Conservation (phyloP, 2,113 vertebrate genomes). For the Fukomys damarensis region DNA sequence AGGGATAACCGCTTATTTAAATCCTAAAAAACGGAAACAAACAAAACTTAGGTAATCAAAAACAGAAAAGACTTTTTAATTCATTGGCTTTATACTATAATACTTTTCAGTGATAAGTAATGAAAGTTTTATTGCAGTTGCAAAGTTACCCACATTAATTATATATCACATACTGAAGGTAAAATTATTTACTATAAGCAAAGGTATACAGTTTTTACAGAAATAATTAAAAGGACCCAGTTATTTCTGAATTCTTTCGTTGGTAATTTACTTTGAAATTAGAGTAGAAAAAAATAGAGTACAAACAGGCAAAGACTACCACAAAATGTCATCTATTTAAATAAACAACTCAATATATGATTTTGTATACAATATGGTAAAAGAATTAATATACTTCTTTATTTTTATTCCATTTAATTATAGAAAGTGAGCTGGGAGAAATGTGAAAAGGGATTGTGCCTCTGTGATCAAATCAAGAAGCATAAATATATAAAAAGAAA, state of each 20-base stretch:
- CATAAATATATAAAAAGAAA: conserved; percentile 47
- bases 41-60: conserved; percentile 17
- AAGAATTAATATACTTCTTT: conserved; percentile 42
- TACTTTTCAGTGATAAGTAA: conserved; percentile 26
- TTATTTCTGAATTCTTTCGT: conserved; percentile 13
- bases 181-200: conserved; percentile 18
- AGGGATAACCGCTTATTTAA: conserved; percentile 98
- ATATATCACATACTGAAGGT: background rate
- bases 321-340: background rate
- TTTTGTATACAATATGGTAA: background rate
- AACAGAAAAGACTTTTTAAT: background rate
- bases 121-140: background rate
- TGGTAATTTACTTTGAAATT: conserved; percentile 42
- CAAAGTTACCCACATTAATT: conserved; percentile 14
- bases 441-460: background rate
- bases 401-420: conserved; percentile 27
- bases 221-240: background rate
- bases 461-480: conserved; percentile 15
- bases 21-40: conserved; percentile 88
- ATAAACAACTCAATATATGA: background rate
- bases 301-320: conserved; percentile 1
- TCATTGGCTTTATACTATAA: background rate
- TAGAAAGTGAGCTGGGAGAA: background rate
- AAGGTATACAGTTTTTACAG: conserved; percentile 1
- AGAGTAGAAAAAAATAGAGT: too few relatives aligned